phyloP scores from a whole-genome alignment of 2,113 vertebrate genomes.

The Panurus biarmicus region DNA sequence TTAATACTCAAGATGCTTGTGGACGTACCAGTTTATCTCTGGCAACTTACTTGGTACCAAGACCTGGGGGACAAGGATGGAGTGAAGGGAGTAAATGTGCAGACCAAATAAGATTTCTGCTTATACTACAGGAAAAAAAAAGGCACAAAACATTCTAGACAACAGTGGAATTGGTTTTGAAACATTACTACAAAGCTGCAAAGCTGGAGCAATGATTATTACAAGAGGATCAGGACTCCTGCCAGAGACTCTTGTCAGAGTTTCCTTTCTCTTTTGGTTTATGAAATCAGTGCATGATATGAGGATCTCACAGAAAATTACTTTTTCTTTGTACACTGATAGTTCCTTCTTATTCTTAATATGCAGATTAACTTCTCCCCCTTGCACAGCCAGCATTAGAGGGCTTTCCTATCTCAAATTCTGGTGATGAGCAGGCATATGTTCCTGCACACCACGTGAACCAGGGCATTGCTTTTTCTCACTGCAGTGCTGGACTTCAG shows the following conservation, averaged over 20 bases:
- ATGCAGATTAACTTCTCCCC: not conserved
- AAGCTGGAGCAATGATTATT: not conserved
- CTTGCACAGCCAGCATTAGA: not conserved
- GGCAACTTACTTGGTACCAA: slow-evolving; percentile 82
- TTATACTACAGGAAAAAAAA: not conserved
- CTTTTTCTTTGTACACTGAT: not conserved
- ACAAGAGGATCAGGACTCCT: not conserved
- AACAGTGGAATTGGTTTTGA: not conserved
- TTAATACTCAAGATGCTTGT: slow-evolving; percentile 83
- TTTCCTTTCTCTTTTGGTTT: not conserved
- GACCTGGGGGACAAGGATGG: not conserved
- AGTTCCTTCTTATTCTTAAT: not conserved
- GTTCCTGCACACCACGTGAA: not conserved
- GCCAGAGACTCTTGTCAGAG: not conserved
- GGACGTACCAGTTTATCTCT: slow-evolving; percentile 84
- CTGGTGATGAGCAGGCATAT: not conserved
- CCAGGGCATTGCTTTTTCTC: not conserved
- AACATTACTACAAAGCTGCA: not conserved
- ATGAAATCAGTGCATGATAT: not conserved
- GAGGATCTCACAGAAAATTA: not conserved
- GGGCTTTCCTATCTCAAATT: not conserved
- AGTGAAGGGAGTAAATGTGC: not conserved
- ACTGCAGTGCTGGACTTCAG: not conserved
- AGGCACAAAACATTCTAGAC: not conserved
- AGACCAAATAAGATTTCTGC: not conserved